Evolutionary conservation across 2,888 invertebrate species (phyloP).

Genomic region (Lapara coniferarum): DNA sequence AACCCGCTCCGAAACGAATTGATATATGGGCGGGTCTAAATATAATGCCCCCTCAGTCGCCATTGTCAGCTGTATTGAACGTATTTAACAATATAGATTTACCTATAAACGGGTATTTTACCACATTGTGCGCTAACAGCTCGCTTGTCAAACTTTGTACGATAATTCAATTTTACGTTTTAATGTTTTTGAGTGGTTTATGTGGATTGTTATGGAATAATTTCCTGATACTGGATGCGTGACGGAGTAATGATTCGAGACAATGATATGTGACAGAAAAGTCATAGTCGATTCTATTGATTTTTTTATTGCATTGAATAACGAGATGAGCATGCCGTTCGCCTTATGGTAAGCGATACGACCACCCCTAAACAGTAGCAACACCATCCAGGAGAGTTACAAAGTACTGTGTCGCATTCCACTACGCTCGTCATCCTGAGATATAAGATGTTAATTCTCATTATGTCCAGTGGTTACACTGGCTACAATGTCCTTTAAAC

Average conservation of each 20-base stretch:
- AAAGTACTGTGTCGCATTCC: too few species aligned
- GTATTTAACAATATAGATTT: constrained; percentile 20
- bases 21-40: constrained; percentile 20
- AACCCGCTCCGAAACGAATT: constrained; percentile 1
- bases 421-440: too few species aligned
- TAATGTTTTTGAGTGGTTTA: background rate
- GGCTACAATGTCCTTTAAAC: too few species aligned
- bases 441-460: too few species aligned
- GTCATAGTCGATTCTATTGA: too few species aligned
- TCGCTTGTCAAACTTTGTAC: background rate
- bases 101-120: background rate
- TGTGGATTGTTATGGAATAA: background rate
- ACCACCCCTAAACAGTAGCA: too few species aligned
- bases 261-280: background rate
- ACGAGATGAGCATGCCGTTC: too few species aligned
- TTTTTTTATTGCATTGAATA: too few species aligned
- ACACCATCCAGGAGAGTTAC: too few species aligned
- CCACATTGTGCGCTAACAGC: background rate
- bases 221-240: too few species aligned
- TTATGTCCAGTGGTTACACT: too few species aligned
- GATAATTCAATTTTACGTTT: background rate
- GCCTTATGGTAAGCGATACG: too few species aligned
- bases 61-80: constrained; percentile 16
- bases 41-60: constrained; percentile 16
- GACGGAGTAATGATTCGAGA: background rate